Percentiles rank a stretch among this genome's conserved stretches.
Conservation (phyloP, 2,888 invertebrate genomes). For the Melangyna quadrimaculata region DNA sequence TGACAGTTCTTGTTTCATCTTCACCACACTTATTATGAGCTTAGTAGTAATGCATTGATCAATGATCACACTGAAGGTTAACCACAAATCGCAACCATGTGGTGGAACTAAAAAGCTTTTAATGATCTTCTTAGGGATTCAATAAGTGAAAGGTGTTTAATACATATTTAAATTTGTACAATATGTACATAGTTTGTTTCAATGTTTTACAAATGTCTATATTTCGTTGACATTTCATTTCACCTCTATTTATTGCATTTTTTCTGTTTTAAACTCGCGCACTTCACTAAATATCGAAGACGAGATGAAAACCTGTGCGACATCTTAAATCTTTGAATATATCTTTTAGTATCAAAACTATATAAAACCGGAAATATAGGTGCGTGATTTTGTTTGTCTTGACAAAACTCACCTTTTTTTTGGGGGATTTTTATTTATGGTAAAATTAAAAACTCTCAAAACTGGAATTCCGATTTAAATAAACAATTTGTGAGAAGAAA, state of each 20-base stretch:
- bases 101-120: slow-evolving; percentile 39
- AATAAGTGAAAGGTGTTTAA: slow-evolving; percentile 56
- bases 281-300: slow-evolving; percentile 46
- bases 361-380: slow-evolving; percentile 60
- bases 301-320: slow-evolving; percentile 46
- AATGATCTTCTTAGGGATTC: slow-evolving; percentile 32
- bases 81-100: slow-evolving; percentile 28
- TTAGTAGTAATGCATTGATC: slow-evolving; percentile 20
- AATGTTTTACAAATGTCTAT: neutral
- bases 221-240: slow-evolving; percentile 30
- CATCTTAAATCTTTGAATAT: slow-evolving; percentile 1
- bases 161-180: neutral
- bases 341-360: slow-evolving; percentile 1
- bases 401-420: slow-evolving; percentile 60
- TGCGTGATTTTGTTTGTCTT: slow-evolving; percentile 17
- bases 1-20: slow-evolving; percentile 11
- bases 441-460: slow-evolving; percentile 22
- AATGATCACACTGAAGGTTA: slow-evolving; percentile 44
- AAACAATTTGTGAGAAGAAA: neutral
- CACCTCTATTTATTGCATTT: slow-evolving; percentile 14
- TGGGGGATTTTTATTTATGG: slow-evolving; percentile 4
- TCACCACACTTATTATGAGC: neutral
- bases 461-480: slow-evolving; percentile 7
- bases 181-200: neutral
- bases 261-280: slow-evolving; percentile 16